Conservation (phyloP, 2,888 invertebrate genomes). For the Podotricha telesiphe region DNA sequence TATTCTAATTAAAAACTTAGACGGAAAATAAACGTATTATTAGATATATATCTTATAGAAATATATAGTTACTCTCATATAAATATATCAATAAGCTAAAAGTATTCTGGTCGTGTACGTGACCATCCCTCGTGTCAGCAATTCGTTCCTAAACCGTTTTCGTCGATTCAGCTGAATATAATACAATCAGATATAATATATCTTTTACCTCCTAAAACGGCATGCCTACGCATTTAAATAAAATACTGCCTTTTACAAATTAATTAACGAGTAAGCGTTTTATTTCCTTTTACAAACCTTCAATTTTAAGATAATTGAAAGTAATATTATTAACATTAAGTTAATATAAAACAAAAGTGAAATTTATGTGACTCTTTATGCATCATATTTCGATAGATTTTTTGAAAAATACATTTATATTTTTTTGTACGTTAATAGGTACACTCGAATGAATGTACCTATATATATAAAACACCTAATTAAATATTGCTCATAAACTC, state of each 20-base stretch:
- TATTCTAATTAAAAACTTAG: background rate
- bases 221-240: conserved; percentile 23
- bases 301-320: conserved; percentile 27
- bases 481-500: too few relatives aligned
- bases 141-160: conserved; percentile 45
- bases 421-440: too few relatives aligned
- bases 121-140: conserved; percentile 58
- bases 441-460: too few relatives aligned
- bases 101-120: conserved; percentile 67
- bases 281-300: conserved; percentile 7
- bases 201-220: conserved; percentile 27
- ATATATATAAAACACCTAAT: too few relatives aligned
- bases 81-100: conserved; percentile 46
- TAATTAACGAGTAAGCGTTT: conserved; percentile 11
- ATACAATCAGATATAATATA: conserved; percentile 34
- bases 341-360: conserved; percentile 8
- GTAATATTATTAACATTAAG: background rate
- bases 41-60: too few relatives aligned
- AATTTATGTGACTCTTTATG: background rate
- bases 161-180: conserved; percentile 36
- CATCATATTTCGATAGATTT: too few relatives aligned
- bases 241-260: conserved; percentile 14
- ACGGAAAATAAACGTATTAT: too few relatives aligned
- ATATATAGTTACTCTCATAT: background rate
- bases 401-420: too few relatives aligned